phyloP scores from a whole-genome alignment of 2,888 invertebrate species.

The Endotricha flammealis region DNA sequence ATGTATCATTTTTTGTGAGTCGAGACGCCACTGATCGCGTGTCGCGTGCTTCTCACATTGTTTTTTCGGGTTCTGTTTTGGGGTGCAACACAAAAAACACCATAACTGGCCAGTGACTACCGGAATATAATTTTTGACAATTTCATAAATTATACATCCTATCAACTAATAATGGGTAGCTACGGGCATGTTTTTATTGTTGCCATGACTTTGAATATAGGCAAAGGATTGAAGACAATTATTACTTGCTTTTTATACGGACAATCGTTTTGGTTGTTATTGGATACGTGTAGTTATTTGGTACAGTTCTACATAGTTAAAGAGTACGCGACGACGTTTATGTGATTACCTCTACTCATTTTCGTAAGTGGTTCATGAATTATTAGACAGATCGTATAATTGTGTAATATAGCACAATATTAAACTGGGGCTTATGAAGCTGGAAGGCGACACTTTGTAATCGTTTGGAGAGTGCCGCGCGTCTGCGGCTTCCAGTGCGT shows the following conservation, averaged over 20 bases:
- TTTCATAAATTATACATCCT: conserved; percentile 72
- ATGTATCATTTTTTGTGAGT: conserved; percentile 53
- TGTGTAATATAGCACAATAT: not conserved
- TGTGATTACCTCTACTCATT: no score
- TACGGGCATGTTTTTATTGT: conserved; percentile 40
- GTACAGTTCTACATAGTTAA: no score
- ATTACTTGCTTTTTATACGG: conserved; percentile 8
- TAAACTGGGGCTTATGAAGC: not conserved
- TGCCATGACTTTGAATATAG: conserved; percentile 21
- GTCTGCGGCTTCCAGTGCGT: conserved; percentile 21
- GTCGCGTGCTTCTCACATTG: conserved; percentile 67
- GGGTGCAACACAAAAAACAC: conserved; percentile 67
- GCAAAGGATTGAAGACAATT: conserved; percentile 15
- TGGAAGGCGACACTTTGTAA: conserved; percentile 21
- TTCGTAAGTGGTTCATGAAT: no score
- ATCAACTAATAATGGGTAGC: conserved; percentile 62
- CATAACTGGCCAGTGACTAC: conserved; percentile 71
- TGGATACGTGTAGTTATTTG: not conserved
- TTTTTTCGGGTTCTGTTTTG: conserved; percentile 55
- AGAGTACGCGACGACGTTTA: no score
- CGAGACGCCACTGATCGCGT: conserved; percentile 61
- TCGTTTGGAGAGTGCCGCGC: conserved; percentile 17
- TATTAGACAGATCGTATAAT: not conserved
- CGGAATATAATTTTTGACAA: conserved; percentile 76
- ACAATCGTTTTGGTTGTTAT: conserved; percentile 5